phyloP scores from a whole-genome alignment of 2,113 vertebrate species.

The Galeopterus variegatus region DNA sequence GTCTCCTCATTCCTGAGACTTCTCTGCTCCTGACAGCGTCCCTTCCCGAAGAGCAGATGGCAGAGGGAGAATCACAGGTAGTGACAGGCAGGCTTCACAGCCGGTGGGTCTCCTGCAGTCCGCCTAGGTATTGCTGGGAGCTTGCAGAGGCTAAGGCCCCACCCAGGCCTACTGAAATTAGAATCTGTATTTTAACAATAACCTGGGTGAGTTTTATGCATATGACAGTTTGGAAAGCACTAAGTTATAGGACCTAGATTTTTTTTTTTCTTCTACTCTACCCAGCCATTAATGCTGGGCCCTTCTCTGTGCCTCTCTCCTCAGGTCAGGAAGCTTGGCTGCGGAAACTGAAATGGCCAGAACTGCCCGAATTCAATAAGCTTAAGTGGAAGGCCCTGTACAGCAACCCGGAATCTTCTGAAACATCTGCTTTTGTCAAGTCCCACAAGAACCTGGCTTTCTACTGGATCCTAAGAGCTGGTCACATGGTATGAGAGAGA shows the following conservation, averaged over 20 bases:
- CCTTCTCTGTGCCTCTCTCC: not conserved
- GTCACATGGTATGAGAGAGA: conserved; percentile 95
- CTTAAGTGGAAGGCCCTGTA: conserved; percentile 94
- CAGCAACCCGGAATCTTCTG: conserved; percentile 82
- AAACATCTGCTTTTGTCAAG: conserved; percentile 96
- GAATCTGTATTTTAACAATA: not conserved
- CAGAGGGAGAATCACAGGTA: not conserved
- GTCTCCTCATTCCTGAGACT: not conserved
- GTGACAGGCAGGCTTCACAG: not conserved
- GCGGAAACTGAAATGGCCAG: conserved; percentile 93
- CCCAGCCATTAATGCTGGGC: not conserved
- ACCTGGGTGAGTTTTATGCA: not conserved
- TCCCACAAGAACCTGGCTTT: conserved; percentile 94
- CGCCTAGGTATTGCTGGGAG: not conserved
- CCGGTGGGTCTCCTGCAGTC: not conserved
- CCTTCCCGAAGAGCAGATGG: not conserved
- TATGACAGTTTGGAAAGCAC: not conserved
- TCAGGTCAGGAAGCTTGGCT: conserved; percentile 96
- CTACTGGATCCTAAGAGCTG: conserved; percentile 98
- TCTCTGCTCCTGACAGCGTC: not conserved
- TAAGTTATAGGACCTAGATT: too few species aligned
- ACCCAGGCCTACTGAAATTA: not conserved
- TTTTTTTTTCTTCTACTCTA: not conserved
- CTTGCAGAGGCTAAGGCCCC: not conserved
- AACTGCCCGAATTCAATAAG: conserved; percentile 89